Base-by-base conservation (phyloP, 1,140 invertebrate genomes). In the Gryllus bimaculatus region DNA sequence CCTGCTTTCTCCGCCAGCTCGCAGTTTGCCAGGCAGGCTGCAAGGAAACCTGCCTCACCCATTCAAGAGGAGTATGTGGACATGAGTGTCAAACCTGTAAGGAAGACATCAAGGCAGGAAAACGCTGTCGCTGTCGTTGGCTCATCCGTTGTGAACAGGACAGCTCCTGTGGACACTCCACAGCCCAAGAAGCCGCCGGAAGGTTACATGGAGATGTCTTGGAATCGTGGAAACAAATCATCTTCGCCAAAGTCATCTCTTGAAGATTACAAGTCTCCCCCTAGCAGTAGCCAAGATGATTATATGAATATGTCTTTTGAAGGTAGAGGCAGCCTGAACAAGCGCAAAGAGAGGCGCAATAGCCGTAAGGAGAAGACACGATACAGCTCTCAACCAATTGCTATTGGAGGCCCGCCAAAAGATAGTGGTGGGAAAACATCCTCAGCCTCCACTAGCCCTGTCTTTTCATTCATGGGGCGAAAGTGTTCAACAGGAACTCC, bases 171-270 rank as follows among this genome's bases (percentile, higher is more conserved):
- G 39, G 85, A 87, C 82, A 84, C 87, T 77, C 86, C 85, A 8
- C 85, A 86, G 48, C 84, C 87, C 8, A 84, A 86, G n/a, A 85
- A 85, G 75, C 83, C 86, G 8, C 85, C 85, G 2, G 90, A 90
- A 26, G 89, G 89, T 54, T 91, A 91, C 81, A 88, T 91, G 4
- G 89, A 91, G 80, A 92, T 91, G 90, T 86, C 87, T 0, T 88
- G 82, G 81, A 82, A 81, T 47, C 82, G 79, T 81, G 74, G 78
- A 77, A 26, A 79, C 39, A 47, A 81, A 80, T 74, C 21, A 77
- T 75, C 84, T 83, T 54, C 82, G 81, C 74, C 79, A 81, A 79
- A 83, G 81, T 80, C 78, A 82, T 82, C 83, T 80, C 47, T 80
- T n/a, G 80, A 81, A 47, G 81, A 83, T 80, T 81, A 83, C 66